Evolutionary conservation across 2,888 invertebrate genomes (phyloP), one percentile per base, ranked within the genome.

Genomic region (Netelia fuscicornis): DNA sequence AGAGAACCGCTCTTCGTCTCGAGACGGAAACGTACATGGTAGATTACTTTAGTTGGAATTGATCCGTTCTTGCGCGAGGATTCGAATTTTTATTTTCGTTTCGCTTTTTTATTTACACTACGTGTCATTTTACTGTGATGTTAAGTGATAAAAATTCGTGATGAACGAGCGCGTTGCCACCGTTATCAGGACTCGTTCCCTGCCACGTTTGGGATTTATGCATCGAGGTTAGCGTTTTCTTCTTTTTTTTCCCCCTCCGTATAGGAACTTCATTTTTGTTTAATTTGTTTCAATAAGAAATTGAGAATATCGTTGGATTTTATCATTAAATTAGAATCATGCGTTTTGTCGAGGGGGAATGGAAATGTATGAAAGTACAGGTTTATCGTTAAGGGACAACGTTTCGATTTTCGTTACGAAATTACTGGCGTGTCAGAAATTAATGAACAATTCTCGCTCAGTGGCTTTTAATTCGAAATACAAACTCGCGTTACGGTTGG

Each of bases 101-200:
- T 54, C 65, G 54, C 67, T 37, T 44, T 42, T 62, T 37, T 10
- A 1, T 44, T 8, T 44, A 23, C 6, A 1, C 58, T 2, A 3
- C 42, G 42, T 25, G 42, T 20, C 37, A 56, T n/a, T 65, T 42
- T 20, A 54, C 65, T 56, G 17, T 64, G 54, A 30, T 67, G 44
- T 67, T 37, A 65, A 78, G 80, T 54, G 70, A 80, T 65, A 56
- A 71, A 30, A 37, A 60, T 65, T 54, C 54, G 75, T 65, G 77
- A 86, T 82, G 83, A 78, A 67, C 30, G 84, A 74, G n/a, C 83
- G 79, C 44, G 70, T 83, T 64, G 81, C 72, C 56, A 83, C 74
- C 75, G 80, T 86, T 44, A 72, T 83, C 58, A 84, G 86, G 74
- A 85, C 83, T 81, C 86, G 75, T 37, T 87, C 87, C 10, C 52